Percentiles rank a stretch among this genome's conserved stretches.
Conservation (phyloP, 2,113 vertebrate genomes). For the Caloenas nicobarica region DNA sequence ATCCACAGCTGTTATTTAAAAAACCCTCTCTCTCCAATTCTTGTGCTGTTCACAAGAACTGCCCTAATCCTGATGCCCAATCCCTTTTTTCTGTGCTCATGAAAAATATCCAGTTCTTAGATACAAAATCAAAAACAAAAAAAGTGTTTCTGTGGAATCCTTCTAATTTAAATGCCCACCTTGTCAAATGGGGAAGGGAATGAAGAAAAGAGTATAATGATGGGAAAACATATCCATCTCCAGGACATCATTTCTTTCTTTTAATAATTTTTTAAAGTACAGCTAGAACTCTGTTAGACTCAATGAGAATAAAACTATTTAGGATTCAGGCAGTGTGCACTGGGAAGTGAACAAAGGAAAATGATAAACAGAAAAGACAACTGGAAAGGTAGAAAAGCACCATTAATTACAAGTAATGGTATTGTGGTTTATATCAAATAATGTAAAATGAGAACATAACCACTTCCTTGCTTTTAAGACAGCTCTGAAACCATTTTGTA, state of each 20-base stretch:
- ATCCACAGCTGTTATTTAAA: neutral
- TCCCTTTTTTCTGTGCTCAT: neutral
- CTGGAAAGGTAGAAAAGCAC: neutral
- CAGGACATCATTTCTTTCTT: neutral
- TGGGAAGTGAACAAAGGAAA: neutral
- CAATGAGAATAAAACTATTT: neutral
- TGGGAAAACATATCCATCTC: neutral
- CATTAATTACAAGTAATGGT: neutral
- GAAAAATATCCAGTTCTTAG: neutral
- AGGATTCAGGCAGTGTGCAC: neutral
- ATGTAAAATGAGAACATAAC: neutral
- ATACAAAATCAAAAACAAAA: neutral
- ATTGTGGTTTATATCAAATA: neutral
- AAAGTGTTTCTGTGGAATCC: neutral
- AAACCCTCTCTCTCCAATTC: neutral
- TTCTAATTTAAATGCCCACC: neutral
- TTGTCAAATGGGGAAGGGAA: neutral
- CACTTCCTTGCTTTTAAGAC: neutral
- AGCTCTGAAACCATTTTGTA: neutral
- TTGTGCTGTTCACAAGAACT: neutral
- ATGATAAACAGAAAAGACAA: neutral
- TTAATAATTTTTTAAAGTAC: neutral
- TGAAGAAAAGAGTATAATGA: neutral
- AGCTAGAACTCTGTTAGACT: neutral
- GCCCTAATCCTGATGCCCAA: neutral